Evolutionary conservation across 2,888 invertebrate species (phyloP), one percentile per base, ranked within the genome.

Genomic region (Chrysolina haemoptera): DNA sequence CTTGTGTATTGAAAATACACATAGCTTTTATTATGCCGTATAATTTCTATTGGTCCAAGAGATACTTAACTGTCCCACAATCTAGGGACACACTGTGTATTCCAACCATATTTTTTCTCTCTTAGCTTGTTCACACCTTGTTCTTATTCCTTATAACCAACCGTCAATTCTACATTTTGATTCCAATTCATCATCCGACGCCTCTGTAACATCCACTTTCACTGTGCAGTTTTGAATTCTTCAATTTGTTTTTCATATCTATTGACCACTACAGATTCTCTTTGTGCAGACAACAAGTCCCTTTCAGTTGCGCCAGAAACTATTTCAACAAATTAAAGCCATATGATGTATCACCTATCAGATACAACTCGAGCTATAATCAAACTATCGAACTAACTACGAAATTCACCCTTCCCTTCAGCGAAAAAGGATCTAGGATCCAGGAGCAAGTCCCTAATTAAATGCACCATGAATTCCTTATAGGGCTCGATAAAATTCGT

Each of bases 381-480:
- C 59, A 27, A 35, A 59, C 59, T n/a, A 59, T 59, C 59, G 22
- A 59, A 59, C 59, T 35, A 6, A 27, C 46, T 70, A 16, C 40
- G 67, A 67, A 62, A 53, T 12, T 66, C 46, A 73, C 35, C 22
- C 35, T 22, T 41, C 46, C 35, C 35, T 27, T 18, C 50, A 40
- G n/a, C 41, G 53, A 62, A 75, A 69, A 69, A 71, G 69, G 65
- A 27, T 16, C 40, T 18, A 71, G 40, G 27, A 71, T 40, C 41
- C 27, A 53, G 50, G 68, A 71, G 46, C 35, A 66, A 59, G 64
- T 48, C 40, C 65, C 62, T 59, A 66, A 71, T 71, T 65, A 75
- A 73, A 70, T 70, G 73, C 74, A 73, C 72, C 75, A 68, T 77
- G 68, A 79, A 80, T 80, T 80, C 80, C 80, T 79, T 72, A 74